Conservation (phyloP, 2,888 invertebrate species). For the Eugnorisma glareosa region DNA sequence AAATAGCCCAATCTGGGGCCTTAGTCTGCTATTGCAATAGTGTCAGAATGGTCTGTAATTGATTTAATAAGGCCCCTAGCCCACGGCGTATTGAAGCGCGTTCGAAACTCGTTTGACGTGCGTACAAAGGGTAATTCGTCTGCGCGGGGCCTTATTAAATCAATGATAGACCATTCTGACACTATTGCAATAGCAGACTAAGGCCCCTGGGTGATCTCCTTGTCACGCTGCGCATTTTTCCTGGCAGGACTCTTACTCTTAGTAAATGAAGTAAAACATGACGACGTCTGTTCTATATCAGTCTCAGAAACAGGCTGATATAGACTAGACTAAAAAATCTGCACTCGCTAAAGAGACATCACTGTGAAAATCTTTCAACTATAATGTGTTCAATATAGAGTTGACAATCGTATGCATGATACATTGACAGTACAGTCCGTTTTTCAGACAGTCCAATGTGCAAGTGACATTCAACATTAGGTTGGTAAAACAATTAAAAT, state of each 20-base stretch:
- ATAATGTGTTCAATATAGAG: neutral
- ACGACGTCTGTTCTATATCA: conserved; percentile 36
- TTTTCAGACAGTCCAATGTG: neutral
- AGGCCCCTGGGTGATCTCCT: no score
- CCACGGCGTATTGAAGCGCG: no score
- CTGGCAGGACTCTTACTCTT: conserved; percentile 30
- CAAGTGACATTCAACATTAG: neutral
- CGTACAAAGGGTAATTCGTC: no score
- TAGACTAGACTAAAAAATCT: conserved; percentile 50
- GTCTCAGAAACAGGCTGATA: conserved; percentile 42
- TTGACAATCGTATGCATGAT: neutral
- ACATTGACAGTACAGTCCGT: neutral
- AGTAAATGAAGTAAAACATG: conserved; percentile 35
- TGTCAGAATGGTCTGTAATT: no score
- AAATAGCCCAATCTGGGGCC: no score
- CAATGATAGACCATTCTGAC: no score
- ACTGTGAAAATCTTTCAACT: neutral
- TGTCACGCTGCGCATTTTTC: neutral
- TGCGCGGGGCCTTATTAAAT: no score
- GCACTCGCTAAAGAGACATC: conserved; percentile 41
- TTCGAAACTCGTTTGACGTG: no score
- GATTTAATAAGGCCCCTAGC: no score
- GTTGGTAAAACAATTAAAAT: neutral
- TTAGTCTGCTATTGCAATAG: no score
- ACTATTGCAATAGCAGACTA: no score